Conservation (phyloP, 2,888 invertebrate species). For the Disparrhopalites patrizii region DNA sequence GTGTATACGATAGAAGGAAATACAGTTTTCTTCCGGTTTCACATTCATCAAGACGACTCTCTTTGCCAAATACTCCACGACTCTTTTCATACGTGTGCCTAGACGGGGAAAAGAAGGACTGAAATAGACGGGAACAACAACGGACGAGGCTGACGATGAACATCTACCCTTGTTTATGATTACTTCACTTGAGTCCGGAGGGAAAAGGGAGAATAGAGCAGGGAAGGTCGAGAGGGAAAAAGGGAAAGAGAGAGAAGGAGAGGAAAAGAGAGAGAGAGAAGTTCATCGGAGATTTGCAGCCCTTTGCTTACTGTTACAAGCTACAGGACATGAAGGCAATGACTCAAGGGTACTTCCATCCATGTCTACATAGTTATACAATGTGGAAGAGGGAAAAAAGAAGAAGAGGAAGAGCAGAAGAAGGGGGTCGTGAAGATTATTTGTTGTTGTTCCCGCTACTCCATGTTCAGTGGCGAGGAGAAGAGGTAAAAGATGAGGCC, state of each 20-base stretch:
- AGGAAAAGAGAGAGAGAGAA: neutral
- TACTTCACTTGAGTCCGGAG: too few species aligned
- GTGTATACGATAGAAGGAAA: constrained; percentile 12
- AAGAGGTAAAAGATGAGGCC: neutral
- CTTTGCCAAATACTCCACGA: neutral
- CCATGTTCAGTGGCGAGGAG: too few species aligned
- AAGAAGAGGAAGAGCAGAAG: too few species aligned
- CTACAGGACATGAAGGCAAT: too few species aligned
- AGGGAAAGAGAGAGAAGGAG: neutral
- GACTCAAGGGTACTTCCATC: too few species aligned
- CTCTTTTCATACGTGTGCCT: neutral
- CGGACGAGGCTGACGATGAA: neutral
- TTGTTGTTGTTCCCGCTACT: too few species aligned
- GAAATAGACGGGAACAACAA: neutral
- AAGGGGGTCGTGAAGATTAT: too few species aligned
- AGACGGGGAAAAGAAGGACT: neutral
- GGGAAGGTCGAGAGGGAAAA: neutral
- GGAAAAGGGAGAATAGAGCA: too few species aligned
- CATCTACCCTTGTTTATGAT: neutral
- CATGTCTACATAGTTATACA: too few species aligned
- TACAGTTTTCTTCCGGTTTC: constrained; percentile 24
- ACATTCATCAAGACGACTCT: neutral
- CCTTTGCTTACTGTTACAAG: neutral
- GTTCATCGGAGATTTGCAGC: constrained; percentile 1
- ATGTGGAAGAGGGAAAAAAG: too few species aligned